phyloP scores from a whole-genome alignment of 2,888 invertebrate species.

The Mythimna loreyi region DNA sequence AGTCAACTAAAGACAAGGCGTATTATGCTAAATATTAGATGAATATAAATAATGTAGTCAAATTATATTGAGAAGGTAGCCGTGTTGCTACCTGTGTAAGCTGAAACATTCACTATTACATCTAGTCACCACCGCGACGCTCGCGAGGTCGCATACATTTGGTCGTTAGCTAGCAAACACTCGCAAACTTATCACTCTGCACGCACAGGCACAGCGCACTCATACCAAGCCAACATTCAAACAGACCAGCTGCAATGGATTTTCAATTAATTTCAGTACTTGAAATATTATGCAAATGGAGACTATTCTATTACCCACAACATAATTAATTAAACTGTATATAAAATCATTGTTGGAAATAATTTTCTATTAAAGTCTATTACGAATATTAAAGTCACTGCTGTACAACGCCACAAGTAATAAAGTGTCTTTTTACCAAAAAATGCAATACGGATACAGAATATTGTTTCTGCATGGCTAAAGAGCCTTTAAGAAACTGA shows the following conservation, averaged over 20 bases:
- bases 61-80: slow-evolving; percentile 55
- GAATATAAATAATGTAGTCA: slow-evolving; percentile 56
- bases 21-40: slow-evolving; percentile 31
- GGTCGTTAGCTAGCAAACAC: slow-evolving; percentile 16
- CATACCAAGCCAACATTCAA: background rate
- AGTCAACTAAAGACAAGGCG: slow-evolving; percentile 28
- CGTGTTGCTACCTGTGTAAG: slow-evolving; percentile 61
- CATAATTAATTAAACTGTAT: background rate
- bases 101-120: slow-evolving; percentile 57
- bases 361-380: background rate
- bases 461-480: no score
- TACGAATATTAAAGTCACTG: no score
- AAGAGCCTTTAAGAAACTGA: no score
- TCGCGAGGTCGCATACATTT: slow-evolving; percentile 33
- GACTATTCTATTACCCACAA: background rate
- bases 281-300: slow-evolving; percentile 24
- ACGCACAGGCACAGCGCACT: background rate
- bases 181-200: background rate
- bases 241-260: background rate
- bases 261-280: slow-evolving; percentile 8
- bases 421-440: no score
- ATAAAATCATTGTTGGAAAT: background rate
- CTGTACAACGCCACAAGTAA: no score
- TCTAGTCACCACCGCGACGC: slow-evolving; percentile 49
- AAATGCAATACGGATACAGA: no score